Percentiles rank a stretch among this genome's conserved stretches.
Conservation (phyloP, 1,140 invertebrate genomes). For the Euura saliciscinereae region DNA sequence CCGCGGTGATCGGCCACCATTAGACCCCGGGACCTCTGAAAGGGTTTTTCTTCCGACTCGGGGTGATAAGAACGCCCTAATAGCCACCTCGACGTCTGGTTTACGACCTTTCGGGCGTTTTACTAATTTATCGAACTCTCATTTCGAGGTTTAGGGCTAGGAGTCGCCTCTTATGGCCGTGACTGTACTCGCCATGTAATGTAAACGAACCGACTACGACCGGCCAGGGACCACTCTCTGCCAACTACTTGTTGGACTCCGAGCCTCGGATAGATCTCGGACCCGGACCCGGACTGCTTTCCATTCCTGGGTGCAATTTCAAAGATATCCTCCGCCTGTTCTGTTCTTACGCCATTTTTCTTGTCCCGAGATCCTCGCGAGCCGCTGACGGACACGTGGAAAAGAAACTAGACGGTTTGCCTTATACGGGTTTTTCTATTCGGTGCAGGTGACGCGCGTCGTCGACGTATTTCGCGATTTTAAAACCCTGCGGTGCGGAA, state of each 20-base stretch:
- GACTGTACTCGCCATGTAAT: slow-evolving; percentile 1
- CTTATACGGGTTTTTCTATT: slow-evolving; percentile 5
- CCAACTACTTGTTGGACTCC: slow-evolving; percentile 4
- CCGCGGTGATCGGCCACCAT: no score
- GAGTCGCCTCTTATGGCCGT: neutral
- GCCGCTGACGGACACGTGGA: neutral
- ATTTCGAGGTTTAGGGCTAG: no score
- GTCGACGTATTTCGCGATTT: no score
- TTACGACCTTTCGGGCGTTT: no score
- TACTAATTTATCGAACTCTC: no score
- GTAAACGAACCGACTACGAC: neutral
- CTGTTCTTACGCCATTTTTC: neutral
- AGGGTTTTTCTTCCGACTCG: no score
- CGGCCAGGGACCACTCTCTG: slow-evolving; percentile 4
- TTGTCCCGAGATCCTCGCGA: neutral
- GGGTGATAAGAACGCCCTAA: no score
- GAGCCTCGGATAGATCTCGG: no score
- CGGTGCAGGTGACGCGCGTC: neutral
- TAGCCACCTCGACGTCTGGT: no score
- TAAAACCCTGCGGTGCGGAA: no score
- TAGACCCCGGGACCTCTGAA: no score
- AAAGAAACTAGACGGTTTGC: neutral
- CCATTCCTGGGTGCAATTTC: neutral
- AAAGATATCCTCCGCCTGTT: neutral
- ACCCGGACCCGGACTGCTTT: neutral